Base-by-base conservation (phyloP, 2,888 invertebrate genomes). In the Cheilosia impressa region DNA sequence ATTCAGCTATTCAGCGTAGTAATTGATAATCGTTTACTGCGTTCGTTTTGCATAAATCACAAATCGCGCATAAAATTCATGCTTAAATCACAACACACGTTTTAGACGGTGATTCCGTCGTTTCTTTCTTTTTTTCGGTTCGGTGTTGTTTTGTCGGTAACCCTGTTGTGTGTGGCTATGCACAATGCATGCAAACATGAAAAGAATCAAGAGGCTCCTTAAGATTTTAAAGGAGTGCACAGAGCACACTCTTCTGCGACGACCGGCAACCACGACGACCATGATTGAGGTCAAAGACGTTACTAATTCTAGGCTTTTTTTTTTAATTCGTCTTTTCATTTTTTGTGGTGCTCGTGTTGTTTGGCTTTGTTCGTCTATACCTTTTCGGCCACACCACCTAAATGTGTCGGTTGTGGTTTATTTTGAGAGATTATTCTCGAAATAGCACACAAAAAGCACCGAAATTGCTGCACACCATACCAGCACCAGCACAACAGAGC, bases 261-360 rank as follows among this genome's bases (percentile, higher is more conserved):
- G 43, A 60, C 50, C 78, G 34, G 34, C 52, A 27, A 60, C 85
- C 24, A 43, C 52, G 38, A 60, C 85, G 85, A 77, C 85, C 85
- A 68, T 85, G 81, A 85, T 85, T 85, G 81, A 85, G 85, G 85
- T 85, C 85, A 85, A 85, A 85, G 85, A 85, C 85, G 81, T 72
- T 81, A 85, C 85, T 85, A 85, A 85, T 85, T 85, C 81, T 81
- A 76, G 66, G 81, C 41, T 43, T 27, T 13, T 65, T 68, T 50
- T 78, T 68, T 43, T 50, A 55, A 24, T 68, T 57, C 38, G 34
- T 65, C 22, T 38, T 38, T 53, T 17, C 24, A 9, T 43, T 60
- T 38, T 43, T 58, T 68, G 52, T 60, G 73, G 55, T 62, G 38
- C 19, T 84, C 55, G 41, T 38, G 38, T 43, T 52, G 34, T 62